These are phyloP conservation scores for Cliona cf. orientalis DNA, from an alignment of 37 sponge, comb jelly and placozoan species.

Conservation along the genomic window DNA sequence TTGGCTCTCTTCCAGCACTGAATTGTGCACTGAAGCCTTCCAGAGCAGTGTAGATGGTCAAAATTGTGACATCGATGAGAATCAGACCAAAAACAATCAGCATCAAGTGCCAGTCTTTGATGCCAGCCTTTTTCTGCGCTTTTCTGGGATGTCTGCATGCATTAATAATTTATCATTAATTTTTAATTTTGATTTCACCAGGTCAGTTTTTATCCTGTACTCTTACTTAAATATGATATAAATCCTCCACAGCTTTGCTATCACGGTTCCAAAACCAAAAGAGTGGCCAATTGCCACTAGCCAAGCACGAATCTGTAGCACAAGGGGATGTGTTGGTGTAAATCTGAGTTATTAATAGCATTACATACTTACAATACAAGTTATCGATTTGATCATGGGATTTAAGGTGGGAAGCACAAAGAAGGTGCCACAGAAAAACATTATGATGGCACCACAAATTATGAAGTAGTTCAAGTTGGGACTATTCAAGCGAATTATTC, in stretches of 20 bases:
- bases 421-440: neutral
- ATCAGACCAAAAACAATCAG: constrained; percentile 1
- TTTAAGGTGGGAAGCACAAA: neutral
- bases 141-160: neutral
- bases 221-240: neutral
- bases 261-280: constrained; percentile 7
- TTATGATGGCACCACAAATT: constrained; percentile 4
- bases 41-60: neutral
- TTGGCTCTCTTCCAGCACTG: neutral
- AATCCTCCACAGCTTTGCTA: constrained; percentile 23
- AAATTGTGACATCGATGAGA: constrained; percentile 1
- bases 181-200: too few species aligned
- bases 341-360: too few species aligned
- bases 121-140: neutral
- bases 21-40: neutral
- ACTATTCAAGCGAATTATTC: constrained; percentile 13
- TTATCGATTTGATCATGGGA: neutral
- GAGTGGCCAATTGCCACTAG: constrained; percentile 1
- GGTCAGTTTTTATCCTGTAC: too few species aligned
- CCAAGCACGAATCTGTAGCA: neutral
- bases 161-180: neutral
- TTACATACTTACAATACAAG: constrained; percentile 14
- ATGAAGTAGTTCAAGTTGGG: constrained; percentile 23
- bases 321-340: too few species aligned
- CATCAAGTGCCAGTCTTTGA: constrained; percentile 16